Evolutionary conservation across 2,113 vertebrate species (phyloP), one percentile per base, ranked within the genome.

Genomic region (Mustela lutreola): DNA sequence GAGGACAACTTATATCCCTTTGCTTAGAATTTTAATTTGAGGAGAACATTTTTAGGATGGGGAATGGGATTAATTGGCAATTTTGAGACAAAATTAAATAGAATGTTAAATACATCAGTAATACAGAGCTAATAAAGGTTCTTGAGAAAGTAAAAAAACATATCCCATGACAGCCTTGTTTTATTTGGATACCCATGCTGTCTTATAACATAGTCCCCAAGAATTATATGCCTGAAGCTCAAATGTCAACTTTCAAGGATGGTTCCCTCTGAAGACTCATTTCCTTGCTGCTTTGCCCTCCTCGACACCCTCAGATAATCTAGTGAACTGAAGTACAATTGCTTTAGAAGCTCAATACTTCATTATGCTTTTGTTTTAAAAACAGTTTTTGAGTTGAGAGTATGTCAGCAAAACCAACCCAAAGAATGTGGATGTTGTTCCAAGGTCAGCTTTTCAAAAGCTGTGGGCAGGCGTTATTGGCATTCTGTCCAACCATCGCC

Each of bases 311-410:
- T 97, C 88, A 97, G 98, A 98, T 97, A 98, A 98, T 98, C 92
- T 92, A 97, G 97, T 0, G 42, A 97, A 97, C 21, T 48, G 90
- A 98, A 98, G 98, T 97, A 98, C 95, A 98, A 95, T 97, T 96
- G 98, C 98, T 98, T 98, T 97, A 98, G 97, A 98, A 98, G 93
- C 95, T 98, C 97, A 98, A 95, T 97, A 94, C 97, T 98, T 98
- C 94, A 97, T 98, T 98, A 98, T 95, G n/a, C 80, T 98, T 98
- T 98, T 98, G 98, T 98, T 98, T 99, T 98, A 95, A 98, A 98
- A 98, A 98, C 96, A 97, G 93, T 76, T 98, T 99, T 95, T 97
- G 91, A 98, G 97, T 98, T 96, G 92, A 92, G 86, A 98, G 94
- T 75, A 92, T 98, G 97, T 98, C 98, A 98, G 98, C 96, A 98